These are phyloP conservation scores for Isurus oxyrinchus DNA, from an alignment of 2,113 vertebrate species.

Conservation along the genomic window DNA sequence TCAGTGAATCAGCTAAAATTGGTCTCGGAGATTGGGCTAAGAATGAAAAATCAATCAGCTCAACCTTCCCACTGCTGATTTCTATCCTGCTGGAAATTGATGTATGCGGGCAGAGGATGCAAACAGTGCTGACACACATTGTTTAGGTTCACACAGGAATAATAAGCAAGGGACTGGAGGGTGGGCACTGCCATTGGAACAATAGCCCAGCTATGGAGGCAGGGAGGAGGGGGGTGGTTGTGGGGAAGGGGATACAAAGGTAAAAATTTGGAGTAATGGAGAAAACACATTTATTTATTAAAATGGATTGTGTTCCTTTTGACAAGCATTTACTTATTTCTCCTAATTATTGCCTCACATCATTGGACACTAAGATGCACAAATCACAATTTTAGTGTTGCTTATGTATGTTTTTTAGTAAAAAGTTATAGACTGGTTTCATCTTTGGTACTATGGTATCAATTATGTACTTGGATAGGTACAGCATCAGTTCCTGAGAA, in stretches of 20 bases:
- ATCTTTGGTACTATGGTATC: not conserved
- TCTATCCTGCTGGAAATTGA: not conserved
- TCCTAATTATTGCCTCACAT: not conserved
- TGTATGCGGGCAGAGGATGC: not conserved
- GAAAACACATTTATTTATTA: not conserved
- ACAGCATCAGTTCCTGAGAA: not conserved
- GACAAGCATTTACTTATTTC: not conserved
- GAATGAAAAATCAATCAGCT: not conserved
- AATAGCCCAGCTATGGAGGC: not conserved
- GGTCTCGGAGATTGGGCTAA: not conserved
- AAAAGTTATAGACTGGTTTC: not conserved
- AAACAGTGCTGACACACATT: not conserved
- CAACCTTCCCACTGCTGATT: not conserved
- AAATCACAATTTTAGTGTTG: not conserved
- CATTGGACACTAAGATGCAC: not conserved
- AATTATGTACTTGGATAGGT: not conserved
- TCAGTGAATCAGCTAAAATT: not conserved
- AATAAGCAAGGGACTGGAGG: not conserved
- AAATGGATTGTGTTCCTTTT: not conserved
- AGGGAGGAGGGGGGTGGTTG: not conserved
- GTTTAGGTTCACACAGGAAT: not conserved
- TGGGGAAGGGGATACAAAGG: not conserved
- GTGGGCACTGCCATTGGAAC: not conserved
- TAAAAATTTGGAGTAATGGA: not conserved
- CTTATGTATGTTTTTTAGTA: not conserved